Conservation (phyloP, 1,140 invertebrate species). For the Aporrectodea caliginosa region DNA sequence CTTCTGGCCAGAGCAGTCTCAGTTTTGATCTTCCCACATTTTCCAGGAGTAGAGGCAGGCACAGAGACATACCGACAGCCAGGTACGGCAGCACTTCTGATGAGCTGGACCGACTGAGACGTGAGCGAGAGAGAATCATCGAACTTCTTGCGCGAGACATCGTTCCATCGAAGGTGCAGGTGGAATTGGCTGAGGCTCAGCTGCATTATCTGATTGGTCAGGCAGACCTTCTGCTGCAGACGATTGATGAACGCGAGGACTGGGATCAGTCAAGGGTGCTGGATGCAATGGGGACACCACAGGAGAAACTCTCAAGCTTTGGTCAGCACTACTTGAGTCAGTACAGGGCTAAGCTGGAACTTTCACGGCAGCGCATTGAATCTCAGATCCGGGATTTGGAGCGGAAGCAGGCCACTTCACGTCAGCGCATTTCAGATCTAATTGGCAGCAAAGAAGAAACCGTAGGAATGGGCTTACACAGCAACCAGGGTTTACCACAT, state of each 20-base stretch:
- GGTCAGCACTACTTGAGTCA: neutral
- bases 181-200: conserved; percentile 48
- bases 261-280: conserved; percentile 15
- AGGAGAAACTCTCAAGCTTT: neutral
- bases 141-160: conserved; percentile 46
- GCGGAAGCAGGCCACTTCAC: neutral
- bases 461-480: neutral
- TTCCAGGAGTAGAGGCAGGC: neutral
- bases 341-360: neutral
- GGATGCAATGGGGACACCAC: neutral
- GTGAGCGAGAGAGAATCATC: conserved; percentile 46
- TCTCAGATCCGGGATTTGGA: neutral
- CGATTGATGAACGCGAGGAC: conserved; percentile 43
- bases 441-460: neutral
- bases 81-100: neutral
- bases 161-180: conserved; percentile 46
- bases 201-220: conserved; percentile 52
- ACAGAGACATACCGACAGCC: neutral
- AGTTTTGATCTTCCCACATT: neutral
- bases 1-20: neutral
- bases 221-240: conserved; percentile 46
- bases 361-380: neutral
- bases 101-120: conserved; percentile 44
- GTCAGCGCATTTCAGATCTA: neutral
- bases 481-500: too few species aligned